Base-by-base conservation (phyloP, 2,888 invertebrate genomes). In the Lottia gigantea region DNA sequence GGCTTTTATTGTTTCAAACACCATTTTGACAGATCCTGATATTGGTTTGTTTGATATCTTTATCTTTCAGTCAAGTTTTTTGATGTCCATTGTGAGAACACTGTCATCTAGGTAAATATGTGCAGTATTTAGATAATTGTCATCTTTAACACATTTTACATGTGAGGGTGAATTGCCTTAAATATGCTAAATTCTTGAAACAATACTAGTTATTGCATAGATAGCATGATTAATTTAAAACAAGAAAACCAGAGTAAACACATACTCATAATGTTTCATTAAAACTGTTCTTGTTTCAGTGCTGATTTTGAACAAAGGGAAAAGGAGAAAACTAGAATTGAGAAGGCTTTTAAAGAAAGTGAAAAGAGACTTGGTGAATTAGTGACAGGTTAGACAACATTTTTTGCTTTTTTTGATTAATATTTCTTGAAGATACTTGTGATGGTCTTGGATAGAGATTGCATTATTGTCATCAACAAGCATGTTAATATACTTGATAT, bases 31-130 rank as follows among this genome's bases (percentile, higher is more conserved):
- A n/a, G n/a, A n/a, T n/a, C n/a, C 40, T 11, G 40, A 40, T 40
- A 8, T 1, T 40, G 40, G 7, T 6, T 40, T 40, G 11, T 40
- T 40, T 62, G 63, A 61, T 0, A 14, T 68, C 68, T 68, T 71
- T 46, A 72, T 62, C 64, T 82, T 82, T 72, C 82, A 85, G 87
- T 84, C 87, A 67, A 86, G 86, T 46, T 86, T 89, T 74, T 80
- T 98, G 80, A 97, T 98, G 93, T 95, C 96, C 71, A 97, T 98
- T 64, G 97, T 98, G 79, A 92, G 97, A 78, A 96, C 97, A 0
- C 90, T 98, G 72, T 97, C 97, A 40, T 94, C 96, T 12, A 96
- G 96, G 90, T 88, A 81, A 76, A 79, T 76, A 61, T 3, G 23
- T 19, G 4, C 15, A 16, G 62, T 45, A 16, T 46, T 19, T 16